Evolutionary conservation across 2,797 vertebrate genomes (phyloP).

Genomic region (Aulostomus chinensis): DNA sequence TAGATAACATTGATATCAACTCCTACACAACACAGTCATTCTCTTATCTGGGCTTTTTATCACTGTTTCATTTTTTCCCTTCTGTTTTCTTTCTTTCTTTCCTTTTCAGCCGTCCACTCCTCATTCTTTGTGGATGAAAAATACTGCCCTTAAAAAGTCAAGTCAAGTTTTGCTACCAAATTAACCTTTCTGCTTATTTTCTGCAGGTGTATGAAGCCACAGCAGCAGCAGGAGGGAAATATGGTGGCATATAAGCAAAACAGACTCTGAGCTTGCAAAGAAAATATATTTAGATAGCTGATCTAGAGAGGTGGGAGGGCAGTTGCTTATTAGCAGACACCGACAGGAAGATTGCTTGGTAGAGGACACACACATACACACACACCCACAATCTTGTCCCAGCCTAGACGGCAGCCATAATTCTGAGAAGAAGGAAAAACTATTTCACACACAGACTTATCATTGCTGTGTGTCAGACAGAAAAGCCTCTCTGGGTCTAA

Average conservation of each 20-base stretch:
- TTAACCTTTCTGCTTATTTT: slow-evolving; percentile 56
- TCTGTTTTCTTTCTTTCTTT: slow-evolving; percentile 30
- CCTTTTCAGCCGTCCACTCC: slow-evolving; percentile 54
- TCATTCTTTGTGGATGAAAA: slow-evolving; percentile 73
- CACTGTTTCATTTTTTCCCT: slow-evolving; percentile 68
- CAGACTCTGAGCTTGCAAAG: slow-evolving; percentile 5
- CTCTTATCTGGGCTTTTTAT: slow-evolving; percentile 93
- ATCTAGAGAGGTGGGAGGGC: slow-evolving; percentile 28
- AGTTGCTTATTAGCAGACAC: slow-evolving; percentile 49
- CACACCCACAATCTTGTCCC: slow-evolving; percentile 43
- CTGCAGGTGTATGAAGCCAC: slow-evolving; percentile 45
- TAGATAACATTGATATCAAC: slow-evolving; percentile 94
- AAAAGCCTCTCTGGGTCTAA: slow-evolving; percentile 74
- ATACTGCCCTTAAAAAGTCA: slow-evolving; percentile 77
- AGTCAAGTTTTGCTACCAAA: slow-evolving; percentile 81
- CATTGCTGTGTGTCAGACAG: slow-evolving; percentile 72
- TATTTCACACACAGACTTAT: slow-evolving; percentile 74
- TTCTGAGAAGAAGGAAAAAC: slow-evolving; percentile 62
- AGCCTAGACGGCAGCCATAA: slow-evolving; percentile 46
- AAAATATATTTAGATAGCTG: slow-evolving; percentile 41
- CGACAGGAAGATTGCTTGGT: slow-evolving; percentile 41
- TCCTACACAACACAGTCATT: slow-evolving; percentile 91
- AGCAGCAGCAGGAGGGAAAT: slow-evolving; percentile 5
- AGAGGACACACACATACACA: slow-evolving; percentile 28
- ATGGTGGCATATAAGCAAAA: slow-evolving; percentile 18